Base-by-base conservation (phyloP, 2,888 invertebrate genomes). In the Chironomus tentans region DNA sequence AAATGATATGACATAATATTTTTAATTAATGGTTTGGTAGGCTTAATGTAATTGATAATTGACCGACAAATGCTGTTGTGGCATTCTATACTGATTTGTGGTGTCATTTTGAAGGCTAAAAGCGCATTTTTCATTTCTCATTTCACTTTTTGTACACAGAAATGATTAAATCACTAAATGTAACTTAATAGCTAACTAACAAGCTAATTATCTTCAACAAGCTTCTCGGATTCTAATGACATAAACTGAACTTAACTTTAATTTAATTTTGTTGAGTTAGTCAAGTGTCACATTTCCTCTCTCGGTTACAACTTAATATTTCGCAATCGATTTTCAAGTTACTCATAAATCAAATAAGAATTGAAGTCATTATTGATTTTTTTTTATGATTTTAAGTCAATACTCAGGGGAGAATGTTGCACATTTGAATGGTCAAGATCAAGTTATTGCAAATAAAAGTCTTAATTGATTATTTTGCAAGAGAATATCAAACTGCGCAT, bases 341-440 rank as follows among this genome's bases (percentile, higher is more conserved):
- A 18, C 56, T 56, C 56, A 56, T 56, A 56, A 56, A 56, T 56
- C 56, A 56, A 56, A 56, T 3, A 38, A 38, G 38, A 38, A 7
- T 7, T 18, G 56, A 56, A 15, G 56, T 15, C 56, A 56, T 56
- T 56, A 56, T 7, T 15, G 6, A 18, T 12, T 50, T 15, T 56
- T 56, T 15, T 15, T 24, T 65, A 24, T 22, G 65, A 65, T 21
- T 56, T 65, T 24, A 65, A 65, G 13, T 65, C 6, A 65, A 38
- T 38, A 38, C 21, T 65, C 21, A 21, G 10, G 6, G 21, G 18
- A 65, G 21, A 65, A 65, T 65, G 21, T 65, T 65, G 18, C 65
- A 65, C 24, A 65, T 65, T 65, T 65, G 65, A 65, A 65, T 65
- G 65, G 65, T 65, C 65, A 65, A 65, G 65, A 65, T 65, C 65